Percentiles rank a stretch among this genome's conserved stretches.
These are phyloP conservation scores for Lasioglossum villosulum DNA, from an alignment of 2,888 invertebrate species.

Conservation along the genomic window DNA sequence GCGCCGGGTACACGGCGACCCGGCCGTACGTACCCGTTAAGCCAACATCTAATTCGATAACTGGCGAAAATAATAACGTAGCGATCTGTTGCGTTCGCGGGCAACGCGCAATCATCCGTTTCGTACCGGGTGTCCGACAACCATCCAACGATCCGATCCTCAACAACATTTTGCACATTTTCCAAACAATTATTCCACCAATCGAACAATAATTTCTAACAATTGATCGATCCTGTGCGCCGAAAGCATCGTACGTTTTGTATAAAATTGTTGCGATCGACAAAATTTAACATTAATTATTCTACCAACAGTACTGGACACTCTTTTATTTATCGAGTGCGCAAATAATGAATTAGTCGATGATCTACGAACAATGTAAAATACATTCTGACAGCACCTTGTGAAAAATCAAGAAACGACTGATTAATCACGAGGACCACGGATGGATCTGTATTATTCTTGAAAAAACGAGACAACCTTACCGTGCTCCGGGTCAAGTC, in stretches of 20 bases:
- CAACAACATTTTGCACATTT: neutral
- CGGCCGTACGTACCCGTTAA: slow-evolving; percentile 74
- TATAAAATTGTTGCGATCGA: no score
- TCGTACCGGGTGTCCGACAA: slow-evolving; percentile 73
- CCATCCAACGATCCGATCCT: neutral
- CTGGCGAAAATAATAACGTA: slow-evolving; percentile 80
- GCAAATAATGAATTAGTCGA: no score
- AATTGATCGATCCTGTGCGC: no score
- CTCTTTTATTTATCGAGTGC: no score
- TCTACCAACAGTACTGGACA: neutral
- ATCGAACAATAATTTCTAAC: no score
- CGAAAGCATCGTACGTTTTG: no score
- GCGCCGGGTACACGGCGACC: slow-evolving; percentile 55
- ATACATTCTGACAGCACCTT: no score
- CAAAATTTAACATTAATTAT: no score
- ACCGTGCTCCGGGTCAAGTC: neutral
- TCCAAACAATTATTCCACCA: no score
- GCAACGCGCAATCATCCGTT: slow-evolving; percentile 67
- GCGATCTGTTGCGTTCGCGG: slow-evolving; percentile 72
- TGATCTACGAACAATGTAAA: no score
- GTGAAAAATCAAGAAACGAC: neutral
- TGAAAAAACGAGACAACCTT: neutral
- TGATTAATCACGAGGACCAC: neutral
- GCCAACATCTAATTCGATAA: slow-evolving; percentile 82
- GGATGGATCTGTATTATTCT: no score